Evolutionary conservation across 1,140 invertebrate species (phyloP).

Genomic region (Drosophila rhopaloa): DNA sequence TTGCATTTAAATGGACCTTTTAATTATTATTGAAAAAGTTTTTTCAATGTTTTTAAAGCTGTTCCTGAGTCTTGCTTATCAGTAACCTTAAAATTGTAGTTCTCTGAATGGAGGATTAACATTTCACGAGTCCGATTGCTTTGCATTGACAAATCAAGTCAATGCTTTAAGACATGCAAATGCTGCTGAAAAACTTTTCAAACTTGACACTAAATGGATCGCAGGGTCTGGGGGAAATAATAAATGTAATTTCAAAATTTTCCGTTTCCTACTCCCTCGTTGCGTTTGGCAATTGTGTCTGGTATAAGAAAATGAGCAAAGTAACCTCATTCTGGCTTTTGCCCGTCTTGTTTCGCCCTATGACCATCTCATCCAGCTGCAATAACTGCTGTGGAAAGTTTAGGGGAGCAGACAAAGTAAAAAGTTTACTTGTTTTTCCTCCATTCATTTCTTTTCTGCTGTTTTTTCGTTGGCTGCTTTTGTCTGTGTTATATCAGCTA

Average conservation of each 20-base stretch:
- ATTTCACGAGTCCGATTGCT: constrained; percentile 27
- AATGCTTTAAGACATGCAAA: constrained; percentile 35
- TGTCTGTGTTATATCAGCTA: constrained; percentile 21
- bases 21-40: constrained; percentile 63
- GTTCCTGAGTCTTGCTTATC: constrained; percentile 4
- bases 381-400: constrained; percentile 55
- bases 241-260: constrained; percentile 68
- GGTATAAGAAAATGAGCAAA: constrained; percentile 59
- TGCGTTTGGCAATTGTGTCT: constrained; percentile 55
- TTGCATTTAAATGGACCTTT: constrained; percentile 68
- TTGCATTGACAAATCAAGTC: constrained; percentile 27
- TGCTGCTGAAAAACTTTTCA: constrained; percentile 16
- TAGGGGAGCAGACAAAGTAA: constrained; percentile 52
- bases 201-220: constrained; percentile 42
- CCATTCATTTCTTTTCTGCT: constrained; percentile 1
- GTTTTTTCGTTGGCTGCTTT: constrained; percentile 1
- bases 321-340: constrained; percentile 25
- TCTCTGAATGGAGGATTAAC: constrained; percentile 21
- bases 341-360: constrained; percentile 5
- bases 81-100: not conserved
- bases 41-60: constrained; percentile 1
- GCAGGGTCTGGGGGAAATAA: constrained; percentile 46
- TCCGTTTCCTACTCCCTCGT: constrained; percentile 18
- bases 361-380: constrained; percentile 25
- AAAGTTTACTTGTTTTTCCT: constrained; percentile 53